Conservation (phyloP, 2,797 vertebrate species). For the Octomys mimax region DNA sequence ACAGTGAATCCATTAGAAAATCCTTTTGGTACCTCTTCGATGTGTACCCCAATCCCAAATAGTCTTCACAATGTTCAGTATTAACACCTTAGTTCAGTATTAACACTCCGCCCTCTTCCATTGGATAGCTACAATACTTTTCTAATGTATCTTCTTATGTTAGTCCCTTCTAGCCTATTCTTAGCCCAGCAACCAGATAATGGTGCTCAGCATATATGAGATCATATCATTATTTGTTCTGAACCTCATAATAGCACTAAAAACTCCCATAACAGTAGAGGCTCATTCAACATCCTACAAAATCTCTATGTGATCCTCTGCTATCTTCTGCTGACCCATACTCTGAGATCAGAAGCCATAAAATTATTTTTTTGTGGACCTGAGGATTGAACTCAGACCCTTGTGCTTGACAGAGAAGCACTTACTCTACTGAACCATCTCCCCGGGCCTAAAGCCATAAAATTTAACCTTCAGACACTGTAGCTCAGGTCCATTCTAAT, state of each 20-base stretch:
- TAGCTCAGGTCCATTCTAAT: background rate
- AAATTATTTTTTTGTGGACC: background rate
- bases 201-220: background rate
- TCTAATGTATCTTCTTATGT: background rate
- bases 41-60: background rate
- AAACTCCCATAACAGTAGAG: background rate
- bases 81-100: background rate
- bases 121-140: background rate
- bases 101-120: background rate
- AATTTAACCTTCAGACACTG: background rate
- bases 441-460: background rate
- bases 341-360: background rate
- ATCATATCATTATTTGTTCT: background rate
- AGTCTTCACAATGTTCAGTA: background rate
- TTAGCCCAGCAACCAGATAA: background rate
- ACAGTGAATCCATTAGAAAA: background rate
- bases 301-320: background rate
- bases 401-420: too few relatives aligned
- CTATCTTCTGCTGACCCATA: background rate
- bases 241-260: background rate
- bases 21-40: background rate
- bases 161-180: background rate
- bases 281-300: background rate
- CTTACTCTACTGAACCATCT: too few relatives aligned
- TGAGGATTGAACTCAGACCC: too few relatives aligned